Percentiles rank a stretch among this genome's conserved stretches.
These are phyloP conservation scores for Micrasema longulum DNA, from an alignment of 1,140 invertebrate species.

Conservation along the genomic window DNA sequence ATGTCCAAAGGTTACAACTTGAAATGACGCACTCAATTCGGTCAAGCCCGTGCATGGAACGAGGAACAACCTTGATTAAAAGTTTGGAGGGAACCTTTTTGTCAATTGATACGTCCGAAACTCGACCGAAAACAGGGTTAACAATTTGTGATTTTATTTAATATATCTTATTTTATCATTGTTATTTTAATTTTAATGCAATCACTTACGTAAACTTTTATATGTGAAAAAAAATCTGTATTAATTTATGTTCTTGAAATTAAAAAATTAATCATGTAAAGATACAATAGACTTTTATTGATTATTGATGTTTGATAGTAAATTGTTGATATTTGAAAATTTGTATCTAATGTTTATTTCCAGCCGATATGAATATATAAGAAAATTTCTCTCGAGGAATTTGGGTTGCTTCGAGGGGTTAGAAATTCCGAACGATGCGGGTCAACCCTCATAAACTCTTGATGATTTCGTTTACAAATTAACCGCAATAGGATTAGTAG, in stretches of 20 bases:
- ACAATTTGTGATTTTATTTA: not conserved
- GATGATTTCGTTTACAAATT: conserved; percentile 51
- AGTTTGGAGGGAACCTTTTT: conserved; percentile 19
- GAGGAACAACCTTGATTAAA: conserved; percentile 30
- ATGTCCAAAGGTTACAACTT: conserved; percentile 32
- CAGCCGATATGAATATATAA: too few species aligned
- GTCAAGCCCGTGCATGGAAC: not conserved
- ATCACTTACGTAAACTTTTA: too few species aligned
- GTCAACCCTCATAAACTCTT: conserved; percentile 50
- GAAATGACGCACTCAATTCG: conserved; percentile 8
- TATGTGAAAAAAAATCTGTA: too few species aligned
- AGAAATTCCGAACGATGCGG: conserved; percentile 51
- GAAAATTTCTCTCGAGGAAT: too few species aligned
- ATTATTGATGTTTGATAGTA: too few species aligned
- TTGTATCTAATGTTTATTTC: not conserved
- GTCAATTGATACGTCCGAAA: not conserved
- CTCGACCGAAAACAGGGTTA: conserved; percentile 4
- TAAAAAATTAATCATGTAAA: too few species aligned
- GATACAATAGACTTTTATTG: too few species aligned
- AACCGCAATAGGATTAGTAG: conserved; percentile 43
- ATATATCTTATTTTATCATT: too few species aligned
- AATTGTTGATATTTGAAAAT: too few species aligned
- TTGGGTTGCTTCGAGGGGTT: too few species aligned
- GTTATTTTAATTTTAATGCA: too few species aligned
- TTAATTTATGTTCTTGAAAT: too few species aligned